Evolutionary conservation across 64 coral and sea anemone genomes (phyloP).

Genomic region (Montipora foliosa): DNA sequence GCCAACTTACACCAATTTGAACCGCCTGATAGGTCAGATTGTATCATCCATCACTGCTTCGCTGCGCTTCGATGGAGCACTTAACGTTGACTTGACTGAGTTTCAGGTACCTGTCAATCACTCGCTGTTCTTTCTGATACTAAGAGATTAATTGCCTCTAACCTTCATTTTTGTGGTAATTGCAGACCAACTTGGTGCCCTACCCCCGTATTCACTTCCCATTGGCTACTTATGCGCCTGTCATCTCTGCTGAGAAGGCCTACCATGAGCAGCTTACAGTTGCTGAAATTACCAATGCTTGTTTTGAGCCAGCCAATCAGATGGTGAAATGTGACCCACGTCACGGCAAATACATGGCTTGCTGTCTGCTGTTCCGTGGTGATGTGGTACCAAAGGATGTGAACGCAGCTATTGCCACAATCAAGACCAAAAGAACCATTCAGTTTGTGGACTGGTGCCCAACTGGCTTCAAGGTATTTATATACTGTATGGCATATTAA

Average conservation of each 20-base stretch:
- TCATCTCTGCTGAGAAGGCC: not conserved
- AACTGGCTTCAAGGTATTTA: not conserved
- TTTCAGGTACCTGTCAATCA: not conserved
- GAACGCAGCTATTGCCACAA: not conserved
- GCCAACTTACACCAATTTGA: not conserved
- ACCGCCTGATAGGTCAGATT: not conserved
- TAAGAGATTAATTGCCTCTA: too few species aligned
- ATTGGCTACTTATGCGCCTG: not conserved
- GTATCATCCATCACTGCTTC: not conserved
- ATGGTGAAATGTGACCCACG: slow-evolving; percentile 12
- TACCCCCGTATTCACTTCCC: not conserved
- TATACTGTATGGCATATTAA: not conserved
- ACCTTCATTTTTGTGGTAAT: not conserved
- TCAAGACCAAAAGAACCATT: slow-evolving; percentile 6
- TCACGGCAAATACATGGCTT: slow-evolving; percentile 8
- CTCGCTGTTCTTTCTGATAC: too few species aligned
- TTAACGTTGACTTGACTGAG: slow-evolving; percentile 1
- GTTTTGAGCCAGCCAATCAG: slow-evolving; percentile 2
- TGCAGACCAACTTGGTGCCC: slow-evolving; percentile 2
- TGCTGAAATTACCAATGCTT: not conserved
- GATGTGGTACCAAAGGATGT: slow-evolving; percentile 2
- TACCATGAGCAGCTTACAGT: slow-evolving; percentile 1
- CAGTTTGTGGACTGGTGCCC: slow-evolving; percentile 15
- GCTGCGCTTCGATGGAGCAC: not conserved
- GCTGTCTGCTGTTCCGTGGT: not conserved